Evolutionary conservation across 2,797 vertebrate species (phyloP).

Genomic region (Pogonophryne albipinna): DNA sequence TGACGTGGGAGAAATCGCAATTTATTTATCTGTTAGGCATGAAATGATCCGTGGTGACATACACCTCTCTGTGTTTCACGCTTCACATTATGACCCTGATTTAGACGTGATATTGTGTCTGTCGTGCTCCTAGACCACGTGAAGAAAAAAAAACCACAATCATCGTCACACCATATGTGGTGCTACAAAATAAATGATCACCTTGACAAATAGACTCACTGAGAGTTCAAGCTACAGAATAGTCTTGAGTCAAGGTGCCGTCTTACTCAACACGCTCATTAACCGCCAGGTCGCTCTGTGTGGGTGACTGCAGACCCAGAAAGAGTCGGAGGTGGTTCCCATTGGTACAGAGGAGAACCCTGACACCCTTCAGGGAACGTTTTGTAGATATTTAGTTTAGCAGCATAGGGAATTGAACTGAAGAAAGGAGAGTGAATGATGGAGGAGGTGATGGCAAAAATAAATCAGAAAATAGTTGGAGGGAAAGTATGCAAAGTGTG

Average conservation of each 20-base stretch:
- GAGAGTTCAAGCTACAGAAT: slow-evolving; percentile 70
- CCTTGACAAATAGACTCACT: slow-evolving; percentile 80
- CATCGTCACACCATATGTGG: slow-evolving; percentile 62
- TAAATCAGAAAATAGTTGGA: slow-evolving; percentile 38
- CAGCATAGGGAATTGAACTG: slow-evolving; percentile 37
- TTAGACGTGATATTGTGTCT: slow-evolving; percentile 59
- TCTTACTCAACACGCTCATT: slow-evolving; percentile 80
- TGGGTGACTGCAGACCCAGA: slow-evolving; percentile 49
- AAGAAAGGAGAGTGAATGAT: slow-evolving; percentile 20
- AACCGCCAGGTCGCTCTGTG: slow-evolving; percentile 52
- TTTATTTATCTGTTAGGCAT: slow-evolving; percentile 46
- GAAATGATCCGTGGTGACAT: slow-evolving; percentile 58
- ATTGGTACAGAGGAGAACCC: slow-evolving; percentile 29
- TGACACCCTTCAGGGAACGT: slow-evolving; percentile 33
- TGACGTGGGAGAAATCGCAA: slow-evolving; percentile 41
- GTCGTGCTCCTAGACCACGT: slow-evolving; percentile 43
- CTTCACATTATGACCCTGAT: slow-evolving; percentile 59
- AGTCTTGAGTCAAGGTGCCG: slow-evolving; percentile 74
- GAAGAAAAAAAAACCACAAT: slow-evolving; percentile 59
- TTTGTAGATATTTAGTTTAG: slow-evolving; percentile 48
- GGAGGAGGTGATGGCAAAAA: slow-evolving; percentile 36
- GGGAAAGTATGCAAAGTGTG: slow-evolving; percentile 35
- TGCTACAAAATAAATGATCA: slow-evolving; percentile 82
- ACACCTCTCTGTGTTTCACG: slow-evolving; percentile 51
- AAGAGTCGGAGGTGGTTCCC: slow-evolving; percentile 50